phyloP scores from a whole-genome alignment of 2,113 vertebrate species.

The Megaleporinus macrocephalus region DNA sequence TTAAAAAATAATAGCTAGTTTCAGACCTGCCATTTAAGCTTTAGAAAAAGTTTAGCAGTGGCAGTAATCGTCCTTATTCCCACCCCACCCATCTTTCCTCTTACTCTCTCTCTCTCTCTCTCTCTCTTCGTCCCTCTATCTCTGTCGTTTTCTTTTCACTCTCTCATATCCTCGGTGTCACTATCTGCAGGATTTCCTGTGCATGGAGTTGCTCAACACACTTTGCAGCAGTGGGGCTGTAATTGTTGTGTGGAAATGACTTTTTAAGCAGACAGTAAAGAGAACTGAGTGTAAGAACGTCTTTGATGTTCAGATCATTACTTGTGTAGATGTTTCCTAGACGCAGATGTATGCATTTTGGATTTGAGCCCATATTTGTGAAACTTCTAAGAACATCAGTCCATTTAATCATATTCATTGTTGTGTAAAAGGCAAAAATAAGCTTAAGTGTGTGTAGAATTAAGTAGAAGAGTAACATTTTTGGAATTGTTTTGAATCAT shows the following conservation, averaged over 20 bases:
- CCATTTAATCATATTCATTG: not conserved
- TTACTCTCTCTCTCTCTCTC: conserved; percentile 10
- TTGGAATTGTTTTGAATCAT: too few relatives aligned
- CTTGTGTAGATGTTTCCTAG: not conserved
- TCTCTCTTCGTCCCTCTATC: not conserved
- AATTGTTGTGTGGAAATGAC: conserved; percentile 15
- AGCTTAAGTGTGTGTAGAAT: too few relatives aligned
- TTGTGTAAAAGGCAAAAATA: not conserved
- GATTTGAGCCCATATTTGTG: too few relatives aligned
- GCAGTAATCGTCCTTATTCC: not conserved
- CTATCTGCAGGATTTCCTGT: conserved; percentile 59
- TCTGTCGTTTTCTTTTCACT: conserved; percentile 4
- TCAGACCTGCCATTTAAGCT: not conserved
- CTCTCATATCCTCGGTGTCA: not conserved
- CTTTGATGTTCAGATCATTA: not conserved
- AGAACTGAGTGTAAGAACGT: not conserved
- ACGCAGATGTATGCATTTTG: not conserved
- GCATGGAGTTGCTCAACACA: conserved; percentile 21
- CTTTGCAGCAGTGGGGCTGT: conserved; percentile 14
- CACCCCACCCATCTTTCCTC: not conserved
- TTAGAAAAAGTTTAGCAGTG: not conserved
- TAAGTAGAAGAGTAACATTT: too few relatives aligned
- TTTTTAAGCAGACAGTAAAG: not conserved
- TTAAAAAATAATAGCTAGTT: too few relatives aligned
- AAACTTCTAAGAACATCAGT: not conserved